A percentile compares a stretch with the other conserved stretches of the same genome.
Conservation (phyloP, 2,888 invertebrate species). For the Marasmarcha lunaedactyla region DNA sequence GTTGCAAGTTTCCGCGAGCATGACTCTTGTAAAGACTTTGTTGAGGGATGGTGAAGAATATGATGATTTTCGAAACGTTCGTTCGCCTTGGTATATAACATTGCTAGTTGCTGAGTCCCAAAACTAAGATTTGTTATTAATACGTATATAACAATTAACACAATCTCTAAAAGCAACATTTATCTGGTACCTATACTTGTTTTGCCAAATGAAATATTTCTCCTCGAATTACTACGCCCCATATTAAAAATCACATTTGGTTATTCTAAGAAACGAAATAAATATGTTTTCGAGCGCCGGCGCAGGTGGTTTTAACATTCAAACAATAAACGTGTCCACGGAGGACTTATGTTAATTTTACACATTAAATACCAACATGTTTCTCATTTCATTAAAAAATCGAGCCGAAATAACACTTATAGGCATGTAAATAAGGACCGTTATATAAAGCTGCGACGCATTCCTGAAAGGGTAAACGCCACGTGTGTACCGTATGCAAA, state of each 20-base stretch:
- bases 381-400: not conserved
- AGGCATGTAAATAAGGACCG: constrained; percentile 6
- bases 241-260: not conserved
- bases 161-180: no score
- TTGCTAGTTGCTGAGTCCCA: no score
- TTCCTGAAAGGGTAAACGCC: constrained; percentile 43
- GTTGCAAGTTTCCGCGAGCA: no score
- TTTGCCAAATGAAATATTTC: no score
- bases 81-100: no score
- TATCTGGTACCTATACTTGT: no score
- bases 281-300: constrained; percentile 26
- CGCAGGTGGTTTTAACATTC: constrained; percentile 47
- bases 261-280: constrained; percentile 31
- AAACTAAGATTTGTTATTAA: no score
- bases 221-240: no score
- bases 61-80: no score
- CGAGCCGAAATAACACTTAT: constrained; percentile 13
- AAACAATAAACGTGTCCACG: constrained; percentile 45
- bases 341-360: constrained; percentile 42
- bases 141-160: no score
- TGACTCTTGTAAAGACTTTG: no score
- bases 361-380: constrained; percentile 21
- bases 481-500: constrained; percentile 47
- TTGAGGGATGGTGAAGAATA: no score
- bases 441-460: not conserved